Evolutionary conservation across 2,888 invertebrate genomes (phyloP).

Genomic region (Prenolepis imparis): DNA sequence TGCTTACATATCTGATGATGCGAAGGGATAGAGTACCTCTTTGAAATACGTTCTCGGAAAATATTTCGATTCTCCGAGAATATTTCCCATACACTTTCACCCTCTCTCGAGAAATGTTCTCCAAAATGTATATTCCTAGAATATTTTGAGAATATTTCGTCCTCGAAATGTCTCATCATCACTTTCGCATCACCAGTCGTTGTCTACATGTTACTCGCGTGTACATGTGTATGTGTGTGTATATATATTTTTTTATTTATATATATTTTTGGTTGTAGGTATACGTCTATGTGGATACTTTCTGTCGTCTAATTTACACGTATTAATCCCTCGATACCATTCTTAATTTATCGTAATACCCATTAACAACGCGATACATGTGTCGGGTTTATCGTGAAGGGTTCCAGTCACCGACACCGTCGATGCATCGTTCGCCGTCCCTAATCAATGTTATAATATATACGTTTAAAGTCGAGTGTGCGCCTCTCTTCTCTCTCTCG

Average conservation of each 20-base stretch:
- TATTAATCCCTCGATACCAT: slow-evolving; percentile 79
- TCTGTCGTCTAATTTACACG: slow-evolving; percentile 85
- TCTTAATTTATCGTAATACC: slow-evolving; percentile 75
- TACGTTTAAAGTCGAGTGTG: slow-evolving; percentile 27
- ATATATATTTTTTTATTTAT: slow-evolving; percentile 69
- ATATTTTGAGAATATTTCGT: not conserved
- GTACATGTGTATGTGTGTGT: slow-evolving; percentile 25
- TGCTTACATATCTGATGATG: not conserved
- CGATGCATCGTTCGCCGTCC: slow-evolving; percentile 43
- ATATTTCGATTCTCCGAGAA: not conserved
- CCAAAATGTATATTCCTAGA: not conserved
- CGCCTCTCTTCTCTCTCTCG: slow-evolving; percentile 18
- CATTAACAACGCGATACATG: slow-evolving; percentile 79
- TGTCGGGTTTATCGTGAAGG: slow-evolving; percentile 76
- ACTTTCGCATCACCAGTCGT: slow-evolving; percentile 18
- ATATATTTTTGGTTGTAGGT: slow-evolving; percentile 77
- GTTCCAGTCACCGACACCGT: slow-evolving; percentile 43
- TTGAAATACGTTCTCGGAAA: slow-evolving; percentile 4
- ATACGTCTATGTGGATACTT: slow-evolving; percentile 84
- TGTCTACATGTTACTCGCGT: slow-evolving; percentile 25
- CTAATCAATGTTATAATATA: slow-evolving; percentile 39
- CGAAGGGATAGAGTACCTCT: not conserved
- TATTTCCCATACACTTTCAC: not conserved
- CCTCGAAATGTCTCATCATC: not conserved
- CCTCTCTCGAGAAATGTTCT: not conserved